A percentile compares a stretch with the other conserved stretches of the same genome.
These are phyloP conservation scores for Pachyuromys duprasi DNA, from an alignment of 2,797 vertebrate species.

Conservation along the genomic window DNA sequence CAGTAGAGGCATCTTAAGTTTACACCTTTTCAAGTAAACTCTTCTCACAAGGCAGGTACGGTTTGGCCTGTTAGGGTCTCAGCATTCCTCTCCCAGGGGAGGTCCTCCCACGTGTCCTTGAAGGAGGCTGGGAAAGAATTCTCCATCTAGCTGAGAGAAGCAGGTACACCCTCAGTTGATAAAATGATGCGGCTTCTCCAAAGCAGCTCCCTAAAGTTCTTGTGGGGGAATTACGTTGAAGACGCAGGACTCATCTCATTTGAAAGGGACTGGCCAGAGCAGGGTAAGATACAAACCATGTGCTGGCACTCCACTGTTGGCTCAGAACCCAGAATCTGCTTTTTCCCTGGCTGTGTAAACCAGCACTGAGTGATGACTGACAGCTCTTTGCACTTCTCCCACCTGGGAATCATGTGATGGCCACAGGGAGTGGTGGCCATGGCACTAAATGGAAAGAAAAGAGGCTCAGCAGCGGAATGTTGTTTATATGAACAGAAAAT, in stretches of 20 bases:
- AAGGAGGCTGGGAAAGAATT: neutral
- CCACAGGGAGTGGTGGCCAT: neutral
- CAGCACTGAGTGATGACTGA: neutral
- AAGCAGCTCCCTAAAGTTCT: neutral
- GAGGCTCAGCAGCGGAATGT: neutral
- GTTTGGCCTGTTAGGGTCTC: neutral
- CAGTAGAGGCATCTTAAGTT: neutral
- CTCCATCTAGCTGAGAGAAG: neutral
- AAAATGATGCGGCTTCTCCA: neutral
- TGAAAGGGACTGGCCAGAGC: neutral
- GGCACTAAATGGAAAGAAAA: neutral
- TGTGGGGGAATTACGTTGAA: neutral
- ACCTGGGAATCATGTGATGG: neutral
- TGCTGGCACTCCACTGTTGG: neutral
- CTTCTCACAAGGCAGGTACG: neutral
- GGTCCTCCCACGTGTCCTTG: neutral
- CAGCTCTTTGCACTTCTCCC: neutral
- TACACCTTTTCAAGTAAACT: neutral
- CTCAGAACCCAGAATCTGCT: neutral
- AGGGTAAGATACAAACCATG: neutral
- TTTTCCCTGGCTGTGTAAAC: neutral
- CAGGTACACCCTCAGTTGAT: neutral
- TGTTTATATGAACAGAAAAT: conserved; percentile 46
- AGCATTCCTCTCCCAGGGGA: neutral
- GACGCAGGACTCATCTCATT: neutral